A percentile compares a stretch with the other conserved stretches of the same genome.
These are phyloP conservation scores for Tokudaia tokunoshimensis DNA, from an alignment of 2,797 vertebrate genomes.

Conservation along the genomic window DNA sequence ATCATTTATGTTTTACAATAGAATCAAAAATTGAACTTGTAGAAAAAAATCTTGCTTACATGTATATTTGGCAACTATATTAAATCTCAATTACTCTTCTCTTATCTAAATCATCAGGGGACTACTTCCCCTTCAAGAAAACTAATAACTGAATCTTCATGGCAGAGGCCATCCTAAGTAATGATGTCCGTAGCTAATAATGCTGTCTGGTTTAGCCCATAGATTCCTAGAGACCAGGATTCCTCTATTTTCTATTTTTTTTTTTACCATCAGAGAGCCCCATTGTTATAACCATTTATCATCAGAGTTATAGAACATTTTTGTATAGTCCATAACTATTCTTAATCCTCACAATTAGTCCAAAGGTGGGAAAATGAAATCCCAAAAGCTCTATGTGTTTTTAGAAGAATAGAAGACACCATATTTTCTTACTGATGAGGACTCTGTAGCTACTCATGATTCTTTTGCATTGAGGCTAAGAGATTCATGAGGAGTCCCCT, in stretches of 20 bases:
- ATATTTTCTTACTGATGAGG: background rate
- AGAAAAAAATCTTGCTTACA: background rate
- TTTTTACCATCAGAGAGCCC: background rate
- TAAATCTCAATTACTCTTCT: background rate
- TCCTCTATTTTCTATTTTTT: background rate
- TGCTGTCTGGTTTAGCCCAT: background rate
- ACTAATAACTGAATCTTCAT: background rate
- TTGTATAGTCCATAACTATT: background rate
- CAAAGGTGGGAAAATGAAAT: slow-evolving; percentile 34
- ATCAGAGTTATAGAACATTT: background rate
- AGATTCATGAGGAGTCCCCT: background rate
- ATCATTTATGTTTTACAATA: slow-evolving; percentile 4
- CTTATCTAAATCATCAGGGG: slow-evolving; percentile 14
- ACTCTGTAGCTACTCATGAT: background rate
- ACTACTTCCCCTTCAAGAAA: background rate
- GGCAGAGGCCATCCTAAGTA: background rate
- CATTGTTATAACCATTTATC: background rate
- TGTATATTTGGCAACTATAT: background rate
- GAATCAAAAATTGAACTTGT: background rate
- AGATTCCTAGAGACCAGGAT: background rate
- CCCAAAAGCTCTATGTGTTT: background rate
- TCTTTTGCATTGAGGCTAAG: background rate
- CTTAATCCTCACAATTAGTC: background rate
- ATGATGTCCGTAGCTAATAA: background rate
- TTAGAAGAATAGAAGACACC: background rate